These are phyloP conservation scores for Pocillopora verrucosa DNA, from an alignment of 64 coral and sea anemone species.

Conservation along the genomic window DNA sequence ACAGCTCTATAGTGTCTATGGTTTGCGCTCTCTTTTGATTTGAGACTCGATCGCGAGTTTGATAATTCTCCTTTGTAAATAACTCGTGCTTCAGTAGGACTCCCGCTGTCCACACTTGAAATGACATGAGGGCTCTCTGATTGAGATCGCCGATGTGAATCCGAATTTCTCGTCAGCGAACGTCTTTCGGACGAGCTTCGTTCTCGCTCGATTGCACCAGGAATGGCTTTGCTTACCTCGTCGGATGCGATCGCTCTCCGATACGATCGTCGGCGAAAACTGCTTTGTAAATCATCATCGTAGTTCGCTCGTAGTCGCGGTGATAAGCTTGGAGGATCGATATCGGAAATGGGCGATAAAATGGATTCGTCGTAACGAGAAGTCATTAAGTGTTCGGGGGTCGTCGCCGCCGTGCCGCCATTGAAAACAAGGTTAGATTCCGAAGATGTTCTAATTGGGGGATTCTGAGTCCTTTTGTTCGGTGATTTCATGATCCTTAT, in stretches of 20 bases:
- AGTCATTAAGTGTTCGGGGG: constrained; percentile 20
- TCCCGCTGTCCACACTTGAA: constrained; percentile 5
- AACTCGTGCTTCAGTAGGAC: neutral
- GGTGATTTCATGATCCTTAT: constrained; percentile 41
- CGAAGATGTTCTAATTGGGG: neutral
- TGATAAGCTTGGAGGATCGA: constrained; percentile 52
- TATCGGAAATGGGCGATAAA: constrained; percentile 35
- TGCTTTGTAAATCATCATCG: constrained; percentile 58
- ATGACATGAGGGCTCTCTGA: neutral
- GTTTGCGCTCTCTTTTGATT: neutral
- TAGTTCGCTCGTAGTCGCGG: constrained; percentile 45
- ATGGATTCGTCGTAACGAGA: constrained; percentile 40
- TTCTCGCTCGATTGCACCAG: neutral
- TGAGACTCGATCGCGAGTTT: neutral
- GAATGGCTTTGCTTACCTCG: constrained; percentile 5
- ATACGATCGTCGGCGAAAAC: constrained; percentile 80
- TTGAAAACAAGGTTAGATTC: neutral
- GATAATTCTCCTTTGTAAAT: constrained; percentile 16
- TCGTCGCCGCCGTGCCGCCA: neutral
- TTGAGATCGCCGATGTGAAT: neutral
- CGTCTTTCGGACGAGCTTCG: neutral
- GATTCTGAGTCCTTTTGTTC: constrained; percentile 3
- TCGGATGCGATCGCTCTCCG: constrained; percentile 70
- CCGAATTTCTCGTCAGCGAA: neutral
- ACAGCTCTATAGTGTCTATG: neutral